Evolutionary conservation across 2,888 invertebrate species (phyloP).

Genomic region (Morpho helenor): DNA sequence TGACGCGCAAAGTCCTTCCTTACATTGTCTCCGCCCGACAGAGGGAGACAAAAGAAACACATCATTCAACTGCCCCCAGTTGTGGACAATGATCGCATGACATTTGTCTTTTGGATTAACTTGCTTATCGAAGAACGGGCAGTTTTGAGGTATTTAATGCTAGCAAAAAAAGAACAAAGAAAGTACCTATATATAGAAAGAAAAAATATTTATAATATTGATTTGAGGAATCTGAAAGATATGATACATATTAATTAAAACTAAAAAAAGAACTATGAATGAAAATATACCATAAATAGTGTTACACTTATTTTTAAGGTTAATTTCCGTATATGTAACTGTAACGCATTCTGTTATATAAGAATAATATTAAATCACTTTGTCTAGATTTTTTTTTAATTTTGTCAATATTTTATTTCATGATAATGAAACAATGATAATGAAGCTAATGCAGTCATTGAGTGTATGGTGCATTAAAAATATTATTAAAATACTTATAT

Average conservation of each 20-base stretch:
- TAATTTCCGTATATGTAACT: too few relatives aligned
- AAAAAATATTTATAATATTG: background rate
- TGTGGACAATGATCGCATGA: conserved; percentile 58
- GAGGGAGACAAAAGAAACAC: conserved; percentile 73
- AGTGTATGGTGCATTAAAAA: too few relatives aligned
- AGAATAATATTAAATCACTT: too few relatives aligned
- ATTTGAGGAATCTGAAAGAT: too few relatives aligned
- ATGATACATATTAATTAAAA: background rate
- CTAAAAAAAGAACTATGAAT: background rate
- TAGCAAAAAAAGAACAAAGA: background rate
- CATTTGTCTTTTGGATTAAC: conserved; percentile 75
- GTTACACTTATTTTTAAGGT: background rate
- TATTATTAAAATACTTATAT: too few relatives aligned
- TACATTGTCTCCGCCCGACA: conserved; percentile 56
- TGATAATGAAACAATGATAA: too few relatives aligned
- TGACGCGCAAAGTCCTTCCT: conserved; percentile 56
- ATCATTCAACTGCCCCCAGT: conserved; percentile 64
- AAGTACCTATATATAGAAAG: background rate
- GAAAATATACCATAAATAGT: background rate
- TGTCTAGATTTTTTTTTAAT: too few relatives aligned
- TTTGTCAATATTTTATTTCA: too few relatives aligned
- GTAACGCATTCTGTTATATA: too few relatives aligned
- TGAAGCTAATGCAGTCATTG: too few relatives aligned
- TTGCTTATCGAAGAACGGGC: conserved; percentile 62
- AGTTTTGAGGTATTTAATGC: conserved; percentile 17